phyloP scores from a whole-genome alignment of 2,797 vertebrate genomes.

The Premnoplex brunnescens region DNA sequence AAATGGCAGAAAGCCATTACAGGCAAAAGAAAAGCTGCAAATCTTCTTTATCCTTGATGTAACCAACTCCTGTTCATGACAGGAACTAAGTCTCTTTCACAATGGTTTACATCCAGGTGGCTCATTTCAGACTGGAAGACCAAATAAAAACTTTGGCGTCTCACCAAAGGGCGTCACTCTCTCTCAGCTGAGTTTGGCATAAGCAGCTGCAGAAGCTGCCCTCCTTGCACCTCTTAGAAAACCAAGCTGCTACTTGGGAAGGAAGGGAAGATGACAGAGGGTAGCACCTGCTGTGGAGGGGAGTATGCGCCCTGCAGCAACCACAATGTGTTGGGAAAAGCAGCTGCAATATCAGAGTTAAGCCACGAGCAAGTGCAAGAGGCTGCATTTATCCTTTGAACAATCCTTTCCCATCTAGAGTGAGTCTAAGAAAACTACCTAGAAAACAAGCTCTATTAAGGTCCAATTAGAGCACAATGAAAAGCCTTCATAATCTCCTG shows the following conservation, averaged over 20 bases:
- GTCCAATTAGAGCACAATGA: not conserved
- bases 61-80: not conserved
- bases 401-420: not conserved
- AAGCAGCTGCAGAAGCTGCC: not conserved
- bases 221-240: not conserved
- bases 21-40: not conserved
- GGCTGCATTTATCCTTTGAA: not conserved
- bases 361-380: not conserved
- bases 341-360: conserved; percentile 5
- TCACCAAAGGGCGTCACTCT: not conserved
- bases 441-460: not conserved
- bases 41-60: not conserved
- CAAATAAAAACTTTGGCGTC: not conserved
- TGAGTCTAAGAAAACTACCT: not conserved
- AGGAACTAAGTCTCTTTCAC: not conserved
- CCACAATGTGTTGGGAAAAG: not conserved
- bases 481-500: not conserved
- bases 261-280: not conserved
- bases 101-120: not conserved
- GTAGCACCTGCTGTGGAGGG: not conserved
- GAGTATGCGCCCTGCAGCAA: not conserved
- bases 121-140: not conserved
- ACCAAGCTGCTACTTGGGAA: not conserved
- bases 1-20: not conserved
- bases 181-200: not conserved